Conservation (phyloP, 2,113 vertebrate genomes). For the Carettochelys insculpta region DNA sequence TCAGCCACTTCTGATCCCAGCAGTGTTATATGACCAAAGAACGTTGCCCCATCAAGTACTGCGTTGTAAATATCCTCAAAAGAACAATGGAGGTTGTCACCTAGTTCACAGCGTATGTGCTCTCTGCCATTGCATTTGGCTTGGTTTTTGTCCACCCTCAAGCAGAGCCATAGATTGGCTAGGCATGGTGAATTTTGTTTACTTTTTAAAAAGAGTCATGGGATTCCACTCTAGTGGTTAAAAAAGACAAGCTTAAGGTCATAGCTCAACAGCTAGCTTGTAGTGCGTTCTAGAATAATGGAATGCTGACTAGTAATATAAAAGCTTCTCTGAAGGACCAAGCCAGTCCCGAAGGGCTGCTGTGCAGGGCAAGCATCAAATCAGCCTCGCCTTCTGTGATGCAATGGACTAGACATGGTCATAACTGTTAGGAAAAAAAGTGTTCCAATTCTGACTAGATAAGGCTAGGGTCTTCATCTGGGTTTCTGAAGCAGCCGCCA, state of each 20-base stretch:
- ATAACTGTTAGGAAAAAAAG: background rate
- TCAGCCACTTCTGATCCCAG: slow-evolving; percentile 2
- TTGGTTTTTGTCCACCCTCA: slow-evolving; percentile 1
- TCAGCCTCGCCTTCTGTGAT: background rate
- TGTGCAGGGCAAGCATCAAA: background rate
- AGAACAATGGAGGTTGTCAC: slow-evolving; percentile 6
- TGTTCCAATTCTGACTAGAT: background rate
- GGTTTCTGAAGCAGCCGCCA: slow-evolving; percentile 57
- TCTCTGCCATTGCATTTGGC: slow-evolving; percentile 23
- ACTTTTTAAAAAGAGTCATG: slow-evolving; percentile 27
- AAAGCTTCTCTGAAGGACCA: slow-evolving; percentile 23
- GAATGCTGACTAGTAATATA: slow-evolving; percentile 65
- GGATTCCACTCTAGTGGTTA: slow-evolving; percentile 77
- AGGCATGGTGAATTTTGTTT: background rate
- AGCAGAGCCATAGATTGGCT: fast-evolving
- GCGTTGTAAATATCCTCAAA: slow-evolving; percentile 4
- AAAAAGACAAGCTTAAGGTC: slow-evolving; percentile 45
- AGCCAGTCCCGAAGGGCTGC: slow-evolving; percentile 1
- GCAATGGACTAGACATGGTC: background rate
- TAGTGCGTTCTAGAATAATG: slow-evolving; percentile 55
- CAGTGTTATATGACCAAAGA: background rate
- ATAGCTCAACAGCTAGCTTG: slow-evolving; percentile 24
- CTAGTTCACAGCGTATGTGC: background rate
- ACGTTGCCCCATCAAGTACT: background rate
- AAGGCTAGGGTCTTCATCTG: slow-evolving; percentile 3